Percentiles rank a stretch among this genome's conserved stretches.
Evolutionary conservation across 2,797 vertebrate species (phyloP).

Genomic region (Mormyrops attenuatus): DNA sequence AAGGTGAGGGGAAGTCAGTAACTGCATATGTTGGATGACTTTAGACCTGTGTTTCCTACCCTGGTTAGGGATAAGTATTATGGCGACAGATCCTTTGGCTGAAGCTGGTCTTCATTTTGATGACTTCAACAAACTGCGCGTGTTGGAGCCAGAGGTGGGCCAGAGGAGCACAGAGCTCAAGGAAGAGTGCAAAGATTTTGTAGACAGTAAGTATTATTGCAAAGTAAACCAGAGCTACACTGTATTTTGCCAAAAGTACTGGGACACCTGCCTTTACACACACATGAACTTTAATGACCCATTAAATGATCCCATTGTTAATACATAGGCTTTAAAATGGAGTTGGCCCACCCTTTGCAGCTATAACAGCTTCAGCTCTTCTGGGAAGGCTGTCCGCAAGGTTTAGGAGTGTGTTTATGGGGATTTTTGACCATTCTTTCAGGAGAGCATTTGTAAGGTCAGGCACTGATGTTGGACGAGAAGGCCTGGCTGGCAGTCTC

Average conservation of each 20-base stretch:
- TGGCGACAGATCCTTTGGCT: slow-evolving; percentile 77
- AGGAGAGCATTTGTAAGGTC: too few relatives aligned
- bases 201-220: slow-evolving; percentile 74
- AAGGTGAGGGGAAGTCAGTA: background rate
- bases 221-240: background rate
- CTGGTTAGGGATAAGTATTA: slow-evolving; percentile 47
- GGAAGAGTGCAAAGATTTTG: slow-evolving; percentile 88
- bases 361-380: too few relatives aligned
- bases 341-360: background rate
- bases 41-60: background rate
- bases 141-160: slow-evolving; percentile 81
- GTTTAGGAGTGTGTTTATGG: too few relatives aligned
- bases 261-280: background rate
- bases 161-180: slow-evolving; percentile 84
- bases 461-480: too few relatives aligned
- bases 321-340: background rate
- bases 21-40: background rate
- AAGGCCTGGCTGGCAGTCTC: too few relatives aligned
- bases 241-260: background rate
- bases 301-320: background rate
- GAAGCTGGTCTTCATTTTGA: slow-evolving; percentile 85
- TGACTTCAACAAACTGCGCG: slow-evolving; percentile 84
- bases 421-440: too few relatives aligned
- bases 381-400: too few relatives aligned
- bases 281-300: background rate